phyloP scores from a whole-genome alignment of 2,113 vertebrate species.

The Syngnathus scovelli region DNA sequence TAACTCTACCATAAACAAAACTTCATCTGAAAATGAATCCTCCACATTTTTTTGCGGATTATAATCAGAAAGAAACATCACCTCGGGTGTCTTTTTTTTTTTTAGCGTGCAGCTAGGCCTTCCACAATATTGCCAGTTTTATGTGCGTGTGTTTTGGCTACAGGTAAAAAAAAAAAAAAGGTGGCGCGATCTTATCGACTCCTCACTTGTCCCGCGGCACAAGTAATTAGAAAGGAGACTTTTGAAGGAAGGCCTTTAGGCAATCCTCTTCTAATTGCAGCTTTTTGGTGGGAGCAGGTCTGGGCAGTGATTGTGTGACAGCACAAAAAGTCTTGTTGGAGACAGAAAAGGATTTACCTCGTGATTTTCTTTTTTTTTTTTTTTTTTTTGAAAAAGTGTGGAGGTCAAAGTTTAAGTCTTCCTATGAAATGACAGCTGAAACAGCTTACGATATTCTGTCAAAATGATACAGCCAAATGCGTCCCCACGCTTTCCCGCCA shows the following conservation, averaged over 20 bases:
- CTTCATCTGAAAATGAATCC: constrained; percentile 70
- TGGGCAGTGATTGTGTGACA: constrained; percentile 77
- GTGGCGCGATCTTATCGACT: constrained; percentile 77
- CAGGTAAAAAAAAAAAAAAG: constrained; percentile 73
- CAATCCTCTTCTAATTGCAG: constrained; percentile 80
- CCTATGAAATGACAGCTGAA: constrained; percentile 60
- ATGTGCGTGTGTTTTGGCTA: constrained; percentile 67
- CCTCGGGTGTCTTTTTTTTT: constrained; percentile 43
- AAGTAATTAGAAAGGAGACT: constrained; percentile 84
- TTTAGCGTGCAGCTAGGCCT: constrained; percentile 27
- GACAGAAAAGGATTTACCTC: constrained; percentile 43
- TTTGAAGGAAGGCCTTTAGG: constrained; percentile 76
- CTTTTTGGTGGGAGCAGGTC: constrained; percentile 79
- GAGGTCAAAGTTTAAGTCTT: constrained; percentile 60
- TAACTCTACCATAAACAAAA: constrained; percentile 61
- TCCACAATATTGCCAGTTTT: constrained; percentile 38
- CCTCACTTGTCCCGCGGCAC: constrained; percentile 81
- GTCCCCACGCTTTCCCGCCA: constrained; percentile 11
- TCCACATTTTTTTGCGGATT: constrained; percentile 73
- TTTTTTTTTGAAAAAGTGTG: constrained; percentile 32
- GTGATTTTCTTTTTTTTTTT: constrained; percentile 10
- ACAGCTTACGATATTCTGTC: constrained; percentile 38
- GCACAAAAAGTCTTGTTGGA: constrained; percentile 39
- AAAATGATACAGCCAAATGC: constrained; percentile 9
- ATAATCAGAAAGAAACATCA: constrained; percentile 78